Percentiles rank a stretch among this genome's conserved stretches.
Conservation (phyloP, 2,888 invertebrate species). For the Synergus itoensis region DNA sequence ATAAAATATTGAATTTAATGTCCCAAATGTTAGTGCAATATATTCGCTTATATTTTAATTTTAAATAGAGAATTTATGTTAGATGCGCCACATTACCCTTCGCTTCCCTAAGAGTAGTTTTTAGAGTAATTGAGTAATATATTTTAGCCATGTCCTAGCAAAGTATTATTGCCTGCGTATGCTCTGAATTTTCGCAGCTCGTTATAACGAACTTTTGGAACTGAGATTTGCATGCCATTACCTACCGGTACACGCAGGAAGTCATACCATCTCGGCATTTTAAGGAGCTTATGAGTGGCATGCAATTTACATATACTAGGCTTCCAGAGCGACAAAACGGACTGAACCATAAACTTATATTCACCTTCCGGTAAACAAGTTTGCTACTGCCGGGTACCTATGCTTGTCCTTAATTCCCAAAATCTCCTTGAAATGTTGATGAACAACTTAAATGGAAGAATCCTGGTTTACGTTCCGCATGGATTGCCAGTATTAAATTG, state of each 20-base stretch:
- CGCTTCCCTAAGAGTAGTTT: background rate
- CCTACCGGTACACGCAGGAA: background rate
- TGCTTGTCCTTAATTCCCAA: background rate
- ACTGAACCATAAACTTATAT: background rate
- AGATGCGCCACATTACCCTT: too few species aligned
- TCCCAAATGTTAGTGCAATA: too few species aligned
- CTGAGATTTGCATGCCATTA: slow-evolving; percentile 7
- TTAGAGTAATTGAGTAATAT: too few species aligned
- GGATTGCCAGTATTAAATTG: background rate
- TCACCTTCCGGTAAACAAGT: background rate
- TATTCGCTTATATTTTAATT: too few species aligned
- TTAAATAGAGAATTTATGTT: too few species aligned
- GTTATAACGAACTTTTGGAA: slow-evolving; percentile 7
- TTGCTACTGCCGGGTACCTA: too few species aligned
- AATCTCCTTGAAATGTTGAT: background rate
- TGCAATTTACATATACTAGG: slow-evolving; percentile 1
- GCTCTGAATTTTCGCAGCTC: background rate
- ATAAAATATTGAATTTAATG: too few species aligned
- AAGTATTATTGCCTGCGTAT: background rate
- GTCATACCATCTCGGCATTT: background rate
- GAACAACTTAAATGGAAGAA: background rate
- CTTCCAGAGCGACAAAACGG: background rate
- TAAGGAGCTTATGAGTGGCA: slow-evolving; percentile 1
- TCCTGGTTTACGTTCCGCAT: background rate
- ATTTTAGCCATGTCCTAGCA: too few species aligned